Evolutionary conservation across 2,888 invertebrate species (phyloP).

Genomic region (Epistrophe grossulariae): DNA sequence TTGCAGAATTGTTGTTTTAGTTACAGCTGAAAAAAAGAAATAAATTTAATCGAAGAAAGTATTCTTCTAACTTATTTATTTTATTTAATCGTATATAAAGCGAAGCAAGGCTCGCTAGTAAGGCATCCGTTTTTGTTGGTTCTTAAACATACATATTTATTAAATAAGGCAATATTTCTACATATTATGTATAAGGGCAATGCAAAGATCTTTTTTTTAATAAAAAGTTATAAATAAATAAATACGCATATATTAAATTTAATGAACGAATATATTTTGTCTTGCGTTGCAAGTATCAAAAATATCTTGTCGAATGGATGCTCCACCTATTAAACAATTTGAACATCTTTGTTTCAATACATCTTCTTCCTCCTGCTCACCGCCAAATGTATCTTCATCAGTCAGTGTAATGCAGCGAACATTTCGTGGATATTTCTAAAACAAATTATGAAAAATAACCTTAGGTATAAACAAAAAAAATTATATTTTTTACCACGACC

Average conservation of each 20-base stretch:
- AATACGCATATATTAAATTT: constrained; percentile 35
- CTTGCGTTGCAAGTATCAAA: background rate
- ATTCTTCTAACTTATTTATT: no score
- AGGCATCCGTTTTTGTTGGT: no score
- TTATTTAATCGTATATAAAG: no score
- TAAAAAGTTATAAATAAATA: constrained; percentile 30
- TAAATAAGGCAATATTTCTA: no score
- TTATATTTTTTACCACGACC: constrained; percentile 31
- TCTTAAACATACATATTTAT: no score
- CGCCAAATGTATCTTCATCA: constrained; percentile 49
- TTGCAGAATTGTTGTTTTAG: no score
- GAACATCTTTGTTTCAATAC: background rate
- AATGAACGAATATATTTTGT: constrained; percentile 51
- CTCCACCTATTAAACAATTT: background rate
- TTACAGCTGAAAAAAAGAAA: no score
- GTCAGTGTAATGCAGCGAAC: constrained; percentile 50
- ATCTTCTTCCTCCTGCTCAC: constrained; percentile 25
- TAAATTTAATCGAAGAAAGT: no score
- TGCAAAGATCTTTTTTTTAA: background rate
- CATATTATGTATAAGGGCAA: no score
- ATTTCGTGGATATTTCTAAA: constrained; percentile 59
- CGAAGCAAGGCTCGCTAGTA: no score
- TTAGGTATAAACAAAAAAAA: background rate
- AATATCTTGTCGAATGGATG: constrained; percentile 20
- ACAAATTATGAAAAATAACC: background rate